phyloP scores from a whole-genome alignment of 1,140 invertebrate species.

The Magallana angulata region DNA sequence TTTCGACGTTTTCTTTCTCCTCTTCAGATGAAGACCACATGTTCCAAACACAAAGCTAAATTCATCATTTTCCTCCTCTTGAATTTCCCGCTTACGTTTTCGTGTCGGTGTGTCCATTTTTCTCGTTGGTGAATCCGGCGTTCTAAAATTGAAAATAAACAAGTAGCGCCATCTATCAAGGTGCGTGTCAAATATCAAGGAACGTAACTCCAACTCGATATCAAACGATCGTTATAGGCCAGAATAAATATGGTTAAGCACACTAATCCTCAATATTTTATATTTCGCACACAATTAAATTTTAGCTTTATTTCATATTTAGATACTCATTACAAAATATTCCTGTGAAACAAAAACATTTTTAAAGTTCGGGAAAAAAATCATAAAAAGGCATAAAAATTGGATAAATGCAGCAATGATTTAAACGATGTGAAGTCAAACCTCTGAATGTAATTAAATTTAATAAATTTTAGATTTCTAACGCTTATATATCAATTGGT shows the following conservation, averaged over 20 bases:
- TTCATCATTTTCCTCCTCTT: conserved; percentile 55
- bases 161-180: conserved; percentile 14
- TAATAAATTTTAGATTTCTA: neutral
- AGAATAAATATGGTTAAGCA: too few species aligned
- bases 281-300: too few species aligned
- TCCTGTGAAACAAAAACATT: too few species aligned
- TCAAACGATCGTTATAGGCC: too few species aligned
- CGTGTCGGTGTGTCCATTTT: conserved; percentile 52
- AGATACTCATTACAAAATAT: too few species aligned
- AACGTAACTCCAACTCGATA: neutral
- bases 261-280: too few species aligned
- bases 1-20: conserved; percentile 39
- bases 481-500: neutral
- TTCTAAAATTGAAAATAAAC: conserved; percentile 30
- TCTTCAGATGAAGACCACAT: conserved; percentile 44
- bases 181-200: neutral
- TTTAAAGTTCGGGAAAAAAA: too few species aligned
- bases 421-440: neutral
- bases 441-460: neutral
- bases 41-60: conserved; percentile 46
- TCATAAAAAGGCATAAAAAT: too few species aligned
- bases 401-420: neutral
- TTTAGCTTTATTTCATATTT: too few species aligned
- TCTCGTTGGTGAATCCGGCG: conserved; percentile 42
- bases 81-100: conserved; percentile 65